These are phyloP conservation scores for Dromius quadrimaculatus DNA, from an alignment of 2,888 invertebrate genomes.

Conservation along the genomic window DNA sequence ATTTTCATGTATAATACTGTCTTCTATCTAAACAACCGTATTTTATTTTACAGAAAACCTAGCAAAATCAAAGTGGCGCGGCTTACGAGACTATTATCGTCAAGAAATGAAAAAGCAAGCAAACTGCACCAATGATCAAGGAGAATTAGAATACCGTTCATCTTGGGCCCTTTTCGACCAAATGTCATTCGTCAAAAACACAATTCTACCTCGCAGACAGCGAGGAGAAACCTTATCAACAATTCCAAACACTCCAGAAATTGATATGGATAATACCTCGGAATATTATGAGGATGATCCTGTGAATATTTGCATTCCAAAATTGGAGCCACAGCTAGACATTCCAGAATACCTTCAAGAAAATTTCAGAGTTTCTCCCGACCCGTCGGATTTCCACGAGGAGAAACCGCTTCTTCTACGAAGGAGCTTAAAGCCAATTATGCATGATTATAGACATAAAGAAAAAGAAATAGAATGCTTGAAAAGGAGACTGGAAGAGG, in stretches of 20 bases:
- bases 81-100: slow-evolving; percentile 48
- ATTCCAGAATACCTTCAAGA: slow-evolving; percentile 33
- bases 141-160: slow-evolving; percentile 24
- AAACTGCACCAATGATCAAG: slow-evolving; percentile 22
- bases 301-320: slow-evolving; percentile 45
- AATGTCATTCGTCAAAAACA: slow-evolving; percentile 47
- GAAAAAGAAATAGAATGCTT: slow-evolving; percentile 18
- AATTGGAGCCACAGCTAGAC: slow-evolving; percentile 41
- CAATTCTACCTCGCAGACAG: slow-evolving; percentile 38
- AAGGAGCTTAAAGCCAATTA: not conserved
- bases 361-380: slow-evolving; percentile 30
- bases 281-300: slow-evolving; percentile 46
- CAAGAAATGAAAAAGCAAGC: slow-evolving; percentile 50
- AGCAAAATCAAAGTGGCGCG: slow-evolving; percentile 50
- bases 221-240: slow-evolving; percentile 22
- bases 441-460: not conserved
- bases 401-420: not conserved
- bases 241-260: slow-evolving; percentile 1
- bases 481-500: slow-evolving; percentile 41
- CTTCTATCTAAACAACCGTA: no score
- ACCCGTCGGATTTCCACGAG: slow-evolving; percentile 30
- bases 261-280: slow-evolving; percentile 40
- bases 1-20: not conserved
- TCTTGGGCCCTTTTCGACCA: slow-evolving; percentile 48
- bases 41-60: slow-evolving; percentile 38